phyloP scores from a whole-genome alignment of 1,140 invertebrate genomes.

The Pentalonia nigronervosa region DNA sequence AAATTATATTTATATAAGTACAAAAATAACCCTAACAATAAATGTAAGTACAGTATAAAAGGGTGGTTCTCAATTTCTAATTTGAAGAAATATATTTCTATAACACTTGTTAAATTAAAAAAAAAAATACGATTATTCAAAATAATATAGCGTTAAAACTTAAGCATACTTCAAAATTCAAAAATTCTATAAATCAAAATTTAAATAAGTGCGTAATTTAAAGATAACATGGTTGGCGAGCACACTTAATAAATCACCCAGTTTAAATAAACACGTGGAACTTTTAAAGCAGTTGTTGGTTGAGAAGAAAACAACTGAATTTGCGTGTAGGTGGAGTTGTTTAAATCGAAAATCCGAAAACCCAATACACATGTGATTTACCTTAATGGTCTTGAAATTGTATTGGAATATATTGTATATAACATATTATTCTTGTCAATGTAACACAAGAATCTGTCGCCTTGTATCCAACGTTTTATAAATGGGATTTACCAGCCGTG shows the following conservation, averaged over 20 bases:
- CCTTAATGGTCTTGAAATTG: background rate
- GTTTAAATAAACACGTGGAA: background rate
- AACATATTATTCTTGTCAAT: conserved; percentile 12
- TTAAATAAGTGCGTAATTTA: background rate
- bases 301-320: conserved; percentile 1
- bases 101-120: background rate
- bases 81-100: background rate
- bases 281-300: background rate
- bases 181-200: background rate
- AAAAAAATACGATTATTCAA: background rate
- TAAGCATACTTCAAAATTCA: background rate
- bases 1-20: background rate
- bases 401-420: conserved; percentile 4
- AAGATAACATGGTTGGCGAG: background rate
- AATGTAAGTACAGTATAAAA: too few relatives aligned
- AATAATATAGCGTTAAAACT: background rate
- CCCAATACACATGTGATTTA: background rate
- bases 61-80: background rate
- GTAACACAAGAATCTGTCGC: conserved; percentile 28
- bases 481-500: conserved; percentile 24
- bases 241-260: background rate
- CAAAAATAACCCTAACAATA: background rate
- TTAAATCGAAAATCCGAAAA: background rate
- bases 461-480: conserved; percentile 15
- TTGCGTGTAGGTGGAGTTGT: background rate